These are phyloP conservation scores for Tenthredo livida DNA, from an alignment of 2,888 invertebrate species.

Conservation along the genomic window DNA sequence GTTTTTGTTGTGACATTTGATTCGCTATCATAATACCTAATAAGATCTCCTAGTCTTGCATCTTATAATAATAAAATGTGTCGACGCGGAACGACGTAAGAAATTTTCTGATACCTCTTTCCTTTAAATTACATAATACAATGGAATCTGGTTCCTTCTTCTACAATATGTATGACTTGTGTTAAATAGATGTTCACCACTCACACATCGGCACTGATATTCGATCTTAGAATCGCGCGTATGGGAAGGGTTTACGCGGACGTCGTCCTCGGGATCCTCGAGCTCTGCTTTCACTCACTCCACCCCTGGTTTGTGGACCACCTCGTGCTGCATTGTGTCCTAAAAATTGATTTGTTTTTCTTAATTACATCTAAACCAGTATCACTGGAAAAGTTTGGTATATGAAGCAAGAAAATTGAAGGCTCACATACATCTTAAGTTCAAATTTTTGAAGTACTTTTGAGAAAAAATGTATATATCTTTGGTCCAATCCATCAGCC, in stretches of 20 bases:
- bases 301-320: constrained; percentile 55
- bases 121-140: neutral
- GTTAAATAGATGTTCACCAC: neutral
- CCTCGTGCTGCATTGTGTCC: constrained; percentile 39
- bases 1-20: neutral
- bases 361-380: neutral
- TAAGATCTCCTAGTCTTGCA: neutral
- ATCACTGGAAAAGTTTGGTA: neutral
- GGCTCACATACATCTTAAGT: neutral
- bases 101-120: neutral
- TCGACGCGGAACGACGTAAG: neutral
- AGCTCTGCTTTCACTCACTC: constrained; percentile 65
- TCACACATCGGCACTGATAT: neutral
- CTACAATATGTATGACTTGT: neutral
- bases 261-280: constrained; percentile 69
- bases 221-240: constrained; percentile 61
- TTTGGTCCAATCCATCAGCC: neutral
- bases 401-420: neutral
- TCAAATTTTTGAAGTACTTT: neutral
- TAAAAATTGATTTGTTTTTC: neutral
- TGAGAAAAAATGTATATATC: neutral
- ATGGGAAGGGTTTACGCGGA: constrained; percentile 66
- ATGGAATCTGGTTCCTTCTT: neutral
- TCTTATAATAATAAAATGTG: neutral
- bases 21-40: neutral